phyloP scores from a whole-genome alignment of 1,140 invertebrate genomes.

The Bombus polaris region DNA sequence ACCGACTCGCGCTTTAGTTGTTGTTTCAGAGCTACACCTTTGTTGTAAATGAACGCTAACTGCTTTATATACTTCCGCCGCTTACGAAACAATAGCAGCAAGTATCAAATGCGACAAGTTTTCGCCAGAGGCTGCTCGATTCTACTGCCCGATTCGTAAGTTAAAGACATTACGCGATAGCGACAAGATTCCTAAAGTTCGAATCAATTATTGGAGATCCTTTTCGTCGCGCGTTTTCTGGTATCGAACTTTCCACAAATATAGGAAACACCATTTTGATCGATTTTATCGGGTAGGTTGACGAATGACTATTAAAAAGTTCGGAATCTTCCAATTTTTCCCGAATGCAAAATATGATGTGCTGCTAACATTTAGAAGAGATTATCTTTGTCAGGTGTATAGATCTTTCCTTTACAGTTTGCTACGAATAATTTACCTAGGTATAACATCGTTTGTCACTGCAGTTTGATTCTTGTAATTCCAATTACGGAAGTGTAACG shows the following conservation, averaged over 20 bases:
- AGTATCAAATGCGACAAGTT: not conserved
- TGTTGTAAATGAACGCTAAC: slow-evolving; percentile 4
- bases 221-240: not conserved
- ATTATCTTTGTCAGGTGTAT: not conserved
- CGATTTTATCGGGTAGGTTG: not conserved
- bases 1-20: not conserved
- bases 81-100: not conserved
- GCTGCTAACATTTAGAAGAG: not conserved
- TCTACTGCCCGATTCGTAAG: not conserved
- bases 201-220: not conserved
- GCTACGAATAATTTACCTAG: too few relatives aligned
- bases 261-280: too few relatives aligned
- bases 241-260: not conserved
- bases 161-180: not conserved
- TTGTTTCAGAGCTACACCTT: not conserved
- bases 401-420: not conserved
- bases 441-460: not conserved
- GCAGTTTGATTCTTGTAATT: not conserved
- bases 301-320: not conserved
- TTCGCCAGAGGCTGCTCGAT: not conserved
- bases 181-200: not conserved
- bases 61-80: slow-evolving; percentile 12
- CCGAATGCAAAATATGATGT: too few relatives aligned
- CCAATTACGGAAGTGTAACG: not conserved
- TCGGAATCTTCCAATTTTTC: not conserved